Percentiles rank a stretch among this genome's conserved stretches.
phyloP scores from a whole-genome alignment of 30 jellyfish, hydroid and myxozoan species.

The Phacellophora camtschatica region DNA sequence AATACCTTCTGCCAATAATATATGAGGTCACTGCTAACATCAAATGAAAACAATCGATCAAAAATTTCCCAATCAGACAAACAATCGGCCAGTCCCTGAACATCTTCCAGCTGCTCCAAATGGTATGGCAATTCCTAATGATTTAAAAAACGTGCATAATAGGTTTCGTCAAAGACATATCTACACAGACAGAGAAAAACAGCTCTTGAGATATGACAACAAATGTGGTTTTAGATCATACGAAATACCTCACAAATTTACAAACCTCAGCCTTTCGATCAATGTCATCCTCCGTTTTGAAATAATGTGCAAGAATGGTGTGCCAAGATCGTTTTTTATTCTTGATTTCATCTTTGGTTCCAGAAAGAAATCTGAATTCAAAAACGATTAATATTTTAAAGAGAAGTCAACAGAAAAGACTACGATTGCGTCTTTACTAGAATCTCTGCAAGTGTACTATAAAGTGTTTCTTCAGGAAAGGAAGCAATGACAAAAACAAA shows the following conservation, averaged over 20 bases:
- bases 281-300: constrained; percentile 75
- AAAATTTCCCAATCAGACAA: constrained; percentile 64
- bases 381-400: background rate
- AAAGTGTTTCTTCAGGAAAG: no score
- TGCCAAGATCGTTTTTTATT: constrained; percentile 83
- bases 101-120: constrained; percentile 63
- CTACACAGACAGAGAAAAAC: no score
- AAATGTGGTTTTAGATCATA: no score
- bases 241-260: background rate
- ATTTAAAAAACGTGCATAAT: background rate
- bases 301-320: constrained; percentile 78
- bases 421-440: no score
- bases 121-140: constrained; percentile 65
- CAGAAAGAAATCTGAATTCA: constrained; percentile 67
- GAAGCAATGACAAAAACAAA: no score
- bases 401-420: no score
- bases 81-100: constrained; percentile 59
- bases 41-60: constrained; percentile 48
- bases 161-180: no score
- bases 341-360: constrained; percentile 54
- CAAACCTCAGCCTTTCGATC: constrained; percentile 93
- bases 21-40: constrained; percentile 64
- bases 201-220: no score
- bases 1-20: constrained; percentile 69
- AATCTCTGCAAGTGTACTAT: no score